Base-by-base conservation (phyloP, 2,797 vertebrate species). In the Crocodylus rhombifer region DNA sequence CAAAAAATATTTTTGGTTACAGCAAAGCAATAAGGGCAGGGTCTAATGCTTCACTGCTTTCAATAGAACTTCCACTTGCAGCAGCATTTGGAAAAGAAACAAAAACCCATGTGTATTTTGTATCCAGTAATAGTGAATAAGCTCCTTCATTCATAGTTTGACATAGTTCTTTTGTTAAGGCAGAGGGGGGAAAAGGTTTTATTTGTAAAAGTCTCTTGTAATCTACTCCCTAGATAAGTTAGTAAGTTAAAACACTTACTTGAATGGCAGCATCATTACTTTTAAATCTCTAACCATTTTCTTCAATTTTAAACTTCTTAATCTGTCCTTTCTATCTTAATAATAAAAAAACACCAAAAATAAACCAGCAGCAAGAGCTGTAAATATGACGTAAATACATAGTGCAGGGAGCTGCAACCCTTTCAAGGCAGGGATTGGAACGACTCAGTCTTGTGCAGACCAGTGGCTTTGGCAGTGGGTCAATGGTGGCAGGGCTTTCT, bases 41-140 rank as follows among this genome's bases (percentile, higher is more conserved):
- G 57, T 17, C 4, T 0, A 0, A n/a, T 7, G 2, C 15, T 55
- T 65, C 65, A 8, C 18, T 57, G 58, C 9, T 76, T 74, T 26
- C 16, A 42, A 23, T 42, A 33, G 11, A 71, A 71, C 12, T 33
- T 23, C n/a, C 67, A 71, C 11, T 14, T 23, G 67, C 33, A 71
- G 67, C 67, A 64, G 4, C 20, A 81, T 60, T 58, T 71, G 57
- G 65, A 5, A 62, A 4, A 82, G 36, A 86, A 83, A 77, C 9
- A 83, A 62, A 36, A 7, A 4, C 18, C 25, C 13, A 67, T 71
- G 58, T 3, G 13, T 33, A 71, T 12, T 12, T 25, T 58, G 63
- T 69, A 67, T 20, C 4, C 14, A 75, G 81, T 25, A 65, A 7
- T 3, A 71, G 12, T 69, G 33, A 36, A 36, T 71, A 42, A 23